Conservation (phyloP, 2,797 vertebrate species). For the Brachyalestes nurse region DNA sequence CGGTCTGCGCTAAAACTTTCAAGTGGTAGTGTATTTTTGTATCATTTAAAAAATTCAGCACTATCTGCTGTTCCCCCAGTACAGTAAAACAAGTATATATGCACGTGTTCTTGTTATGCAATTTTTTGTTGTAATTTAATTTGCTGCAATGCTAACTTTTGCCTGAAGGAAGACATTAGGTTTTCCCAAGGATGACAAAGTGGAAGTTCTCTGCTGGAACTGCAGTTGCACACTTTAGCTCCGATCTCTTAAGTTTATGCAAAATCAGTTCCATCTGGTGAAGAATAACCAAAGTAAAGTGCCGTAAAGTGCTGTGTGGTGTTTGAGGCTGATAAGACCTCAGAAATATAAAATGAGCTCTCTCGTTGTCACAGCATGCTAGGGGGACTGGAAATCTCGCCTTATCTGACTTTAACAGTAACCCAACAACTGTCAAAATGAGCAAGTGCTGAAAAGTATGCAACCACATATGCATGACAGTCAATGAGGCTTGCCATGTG, state of each 20-base stretch:
- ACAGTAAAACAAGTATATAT: no score
- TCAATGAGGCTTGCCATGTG: not conserved
- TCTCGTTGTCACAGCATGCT: not conserved
- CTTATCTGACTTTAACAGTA: slow-evolving; percentile 20
- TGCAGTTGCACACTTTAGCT: not conserved
- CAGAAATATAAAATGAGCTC: not conserved
- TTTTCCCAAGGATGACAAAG: not conserved
- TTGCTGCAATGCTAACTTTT: not conserved
- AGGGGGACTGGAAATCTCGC: not conserved
- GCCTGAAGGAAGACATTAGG: not conserved
- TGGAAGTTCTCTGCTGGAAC: not conserved
- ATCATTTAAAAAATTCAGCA: no score
- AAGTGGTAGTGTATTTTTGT: no score
- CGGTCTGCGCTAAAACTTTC: no score
- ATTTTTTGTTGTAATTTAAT: not conserved
- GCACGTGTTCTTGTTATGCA: no score
- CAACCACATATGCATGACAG: not conserved
- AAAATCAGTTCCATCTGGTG: not conserved
- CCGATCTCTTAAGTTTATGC: not conserved
- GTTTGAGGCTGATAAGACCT: slow-evolving; percentile 3
- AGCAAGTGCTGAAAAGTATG: not conserved
- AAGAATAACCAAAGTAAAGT: not conserved
- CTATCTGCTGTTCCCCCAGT: no score
- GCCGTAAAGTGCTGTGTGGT: not conserved
- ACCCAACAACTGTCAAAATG: slow-evolving; percentile 4